Evolutionary conservation across 2,113 vertebrate species (phyloP).

Genomic region (Anguilla japonica): DNA sequence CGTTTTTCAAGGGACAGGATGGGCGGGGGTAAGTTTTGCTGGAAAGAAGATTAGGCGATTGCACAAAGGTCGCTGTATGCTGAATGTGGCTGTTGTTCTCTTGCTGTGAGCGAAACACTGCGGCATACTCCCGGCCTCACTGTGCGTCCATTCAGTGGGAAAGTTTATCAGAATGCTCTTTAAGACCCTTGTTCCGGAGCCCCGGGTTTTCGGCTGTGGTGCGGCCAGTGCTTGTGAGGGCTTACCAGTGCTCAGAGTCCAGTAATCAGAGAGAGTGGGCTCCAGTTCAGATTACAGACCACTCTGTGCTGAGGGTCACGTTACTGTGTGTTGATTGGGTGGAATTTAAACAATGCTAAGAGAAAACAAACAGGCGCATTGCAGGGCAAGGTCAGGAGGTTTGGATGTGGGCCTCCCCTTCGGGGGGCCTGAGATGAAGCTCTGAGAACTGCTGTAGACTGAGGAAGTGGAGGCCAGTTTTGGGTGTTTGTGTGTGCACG

Average conservation of each 20-base stretch:
- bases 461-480: conserved; percentile 3
- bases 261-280: conserved; percentile 4
- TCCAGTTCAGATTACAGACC: conserved; percentile 2
- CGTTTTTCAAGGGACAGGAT: neutral
- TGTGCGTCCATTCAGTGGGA: neutral
- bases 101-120: neutral
- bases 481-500: neutral
- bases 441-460: neutral
- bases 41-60: neutral
- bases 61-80: neutral
- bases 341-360: conserved; percentile 67
- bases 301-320: conserved; percentile 33
- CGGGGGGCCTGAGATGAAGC: conserved; percentile 41
- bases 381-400: conserved; percentile 47
- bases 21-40: neutral
- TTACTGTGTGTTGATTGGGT: conserved; percentile 57
- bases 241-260: neutral
- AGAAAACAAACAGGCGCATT: conserved; percentile 51
- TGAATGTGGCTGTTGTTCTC: neutral
- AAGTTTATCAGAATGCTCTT: neutral
- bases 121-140: neutral
- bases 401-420: conserved; percentile 47
- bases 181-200: neutral
- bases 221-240: neutral
- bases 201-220: neutral